Conservation (phyloP, 2,888 invertebrate genomes). For the Congeria kusceri region DNA sequence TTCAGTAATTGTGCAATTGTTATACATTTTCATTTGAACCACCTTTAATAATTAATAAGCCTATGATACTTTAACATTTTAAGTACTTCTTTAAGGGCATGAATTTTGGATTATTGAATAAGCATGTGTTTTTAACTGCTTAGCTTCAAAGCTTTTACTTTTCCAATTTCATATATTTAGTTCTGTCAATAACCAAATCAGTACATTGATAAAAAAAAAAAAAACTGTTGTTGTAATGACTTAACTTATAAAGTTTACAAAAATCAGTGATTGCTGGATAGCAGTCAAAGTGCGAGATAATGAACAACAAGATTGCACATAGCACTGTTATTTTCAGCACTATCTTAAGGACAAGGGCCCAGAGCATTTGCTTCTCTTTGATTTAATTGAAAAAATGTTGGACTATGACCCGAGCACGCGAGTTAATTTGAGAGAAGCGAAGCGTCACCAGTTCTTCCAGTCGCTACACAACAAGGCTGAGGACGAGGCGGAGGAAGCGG, state of each 20-base stretch:
- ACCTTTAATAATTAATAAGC: too few species aligned
- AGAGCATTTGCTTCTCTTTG: slow-evolving; percentile 97
- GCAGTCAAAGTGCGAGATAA: neutral
- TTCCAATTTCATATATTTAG: too few species aligned
- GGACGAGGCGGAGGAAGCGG: slow-evolving; percentile 55
- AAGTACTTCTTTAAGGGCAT: too few species aligned
- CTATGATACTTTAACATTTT: too few species aligned
- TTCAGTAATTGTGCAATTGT: too few species aligned
- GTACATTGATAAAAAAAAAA: too few species aligned
- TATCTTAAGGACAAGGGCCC: slow-evolving; percentile 94
- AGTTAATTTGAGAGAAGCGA: slow-evolving; percentile 94
- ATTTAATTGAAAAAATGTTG: slow-evolving; percentile 97
- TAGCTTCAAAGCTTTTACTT: too few species aligned
- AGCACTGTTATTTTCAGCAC: slow-evolving; percentile 88
- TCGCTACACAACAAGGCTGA: slow-evolving; percentile 72
- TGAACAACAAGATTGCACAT: neutral
- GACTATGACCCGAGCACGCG: slow-evolving; percentile 98
- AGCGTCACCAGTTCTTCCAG: slow-evolving; percentile 95
- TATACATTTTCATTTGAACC: too few species aligned
- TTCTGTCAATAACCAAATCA: too few species aligned
- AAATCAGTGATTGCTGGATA: neutral
- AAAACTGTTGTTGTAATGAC: too few species aligned
- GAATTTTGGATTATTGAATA: too few species aligned
- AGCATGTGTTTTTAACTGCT: too few species aligned
- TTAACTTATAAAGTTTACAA: neutral